Evolutionary conservation across 2,888 invertebrate species (phyloP).

Genomic region (Colostygia pectinataria): DNA sequence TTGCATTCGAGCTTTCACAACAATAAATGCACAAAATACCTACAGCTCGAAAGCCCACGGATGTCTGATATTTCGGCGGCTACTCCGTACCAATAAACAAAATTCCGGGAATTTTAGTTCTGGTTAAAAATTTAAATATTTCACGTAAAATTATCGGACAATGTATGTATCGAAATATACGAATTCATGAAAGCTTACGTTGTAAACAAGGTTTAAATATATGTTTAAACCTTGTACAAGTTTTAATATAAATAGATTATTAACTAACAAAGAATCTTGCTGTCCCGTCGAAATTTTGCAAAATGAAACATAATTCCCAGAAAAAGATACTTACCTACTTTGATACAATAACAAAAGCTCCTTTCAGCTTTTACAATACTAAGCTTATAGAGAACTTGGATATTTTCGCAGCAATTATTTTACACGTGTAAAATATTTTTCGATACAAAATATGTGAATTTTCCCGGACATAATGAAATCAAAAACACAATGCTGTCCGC

Average conservation of each 20-base stretch:
- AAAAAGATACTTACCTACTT: conserved; percentile 4
- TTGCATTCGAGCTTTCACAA: conserved; percentile 60
- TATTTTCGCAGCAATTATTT: conserved; percentile 29
- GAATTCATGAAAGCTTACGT: no score
- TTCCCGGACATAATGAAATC: conserved; percentile 30
- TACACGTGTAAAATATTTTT: conserved; percentile 44
- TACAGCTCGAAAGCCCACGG: conserved; percentile 38
- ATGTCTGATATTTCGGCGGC: conserved; percentile 12
- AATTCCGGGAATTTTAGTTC: conserved; percentile 1
- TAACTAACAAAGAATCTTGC: no score
- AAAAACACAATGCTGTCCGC: conserved; percentile 33
- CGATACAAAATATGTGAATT: conserved; percentile 24
- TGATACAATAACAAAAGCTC: conserved; percentile 15
- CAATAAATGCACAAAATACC: conserved; percentile 59
- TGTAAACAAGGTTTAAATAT: no score
- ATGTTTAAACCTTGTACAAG: no score
- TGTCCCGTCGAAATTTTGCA: no score
- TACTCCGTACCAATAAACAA: conserved; percentile 11
- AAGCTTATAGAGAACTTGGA: conserved; percentile 20
- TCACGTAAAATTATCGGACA: no score
- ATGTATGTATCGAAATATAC: no score
- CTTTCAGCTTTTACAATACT: conserved; percentile 17
- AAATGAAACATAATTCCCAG: neutral
- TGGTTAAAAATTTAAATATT: neutral
- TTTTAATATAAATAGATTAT: no score